Conservation (phyloP, 2,113 vertebrate genomes). For the Synodontis membranacea region DNA sequence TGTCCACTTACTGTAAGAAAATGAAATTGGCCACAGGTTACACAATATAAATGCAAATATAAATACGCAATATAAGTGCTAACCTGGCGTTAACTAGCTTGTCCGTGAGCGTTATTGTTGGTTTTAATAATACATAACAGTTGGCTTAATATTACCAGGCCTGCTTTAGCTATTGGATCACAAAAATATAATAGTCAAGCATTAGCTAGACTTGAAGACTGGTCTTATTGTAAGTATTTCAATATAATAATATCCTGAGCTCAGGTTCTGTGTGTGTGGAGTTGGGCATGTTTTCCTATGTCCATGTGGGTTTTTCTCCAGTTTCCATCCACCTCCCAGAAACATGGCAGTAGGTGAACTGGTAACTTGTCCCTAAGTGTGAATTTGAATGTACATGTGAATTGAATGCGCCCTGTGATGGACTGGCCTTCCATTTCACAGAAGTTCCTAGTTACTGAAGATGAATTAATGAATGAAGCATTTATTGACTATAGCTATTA, state of each 20-base stretch:
- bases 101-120: background rate
- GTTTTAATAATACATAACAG: background rate
- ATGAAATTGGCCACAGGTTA: background rate
- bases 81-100: background rate
- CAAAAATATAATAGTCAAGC: background rate
- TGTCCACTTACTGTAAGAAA: background rate
- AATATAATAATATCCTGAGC: background rate
- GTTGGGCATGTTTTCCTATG: background rate
- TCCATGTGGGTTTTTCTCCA: background rate
- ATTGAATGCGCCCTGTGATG: background rate
- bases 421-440: background rate
- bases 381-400: background rate
- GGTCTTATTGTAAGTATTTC: background rate
- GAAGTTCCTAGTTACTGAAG: background rate
- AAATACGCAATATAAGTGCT: no score
- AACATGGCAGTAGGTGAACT: background rate
- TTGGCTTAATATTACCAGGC: background rate
- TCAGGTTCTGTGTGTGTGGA: background rate
- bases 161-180: background rate
- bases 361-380: background rate
- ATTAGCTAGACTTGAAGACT: background rate
- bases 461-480: background rate
- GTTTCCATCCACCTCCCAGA: background rate
- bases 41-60: no score
- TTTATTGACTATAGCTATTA: background rate